Evolutionary conservation across 2,888 invertebrate species (phyloP), one percentile per base, ranked within the genome.

Genomic region (Macropis europaea): DNA sequence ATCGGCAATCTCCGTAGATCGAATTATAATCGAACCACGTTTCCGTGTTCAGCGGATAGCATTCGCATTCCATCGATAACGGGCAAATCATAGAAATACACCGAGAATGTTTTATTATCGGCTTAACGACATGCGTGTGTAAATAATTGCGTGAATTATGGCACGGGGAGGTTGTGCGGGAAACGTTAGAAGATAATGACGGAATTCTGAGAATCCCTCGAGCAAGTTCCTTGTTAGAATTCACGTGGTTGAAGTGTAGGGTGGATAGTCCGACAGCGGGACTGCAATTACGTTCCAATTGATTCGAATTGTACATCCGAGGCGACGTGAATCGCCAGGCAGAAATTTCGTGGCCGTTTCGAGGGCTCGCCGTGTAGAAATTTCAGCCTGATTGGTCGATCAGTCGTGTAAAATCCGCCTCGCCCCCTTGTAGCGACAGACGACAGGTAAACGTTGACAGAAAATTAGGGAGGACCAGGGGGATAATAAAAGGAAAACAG

Each of bases 211-310:
- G 28, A 71, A 61, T 70, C n/a, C n/a, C n/a, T 42, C 15, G 19
- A 24, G 28, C 28, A 24, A 11, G n/a, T 28, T 61, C 11, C 57
- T 64, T 26, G 34, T 61, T 61, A 53, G 43, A 76, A 64, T 64
- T 61, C 56, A 17, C 9, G 1, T 9, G 32, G n/a, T n/a, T n/a
- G 17, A 69, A 69, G 38, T 57, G 28, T n/a, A n/a, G 45, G 45
- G 19, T 61, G 59, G 59, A 76, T 62, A 61, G 17, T 24, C 48
- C 38, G 40, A 26, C 56, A 52, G 26, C 38, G 36, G 24, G 53
- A 50, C 61, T 59, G 38, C 76, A 76, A 76, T 76, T 76, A 76
- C 45, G 36, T 22, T 2, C 30, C 59, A 56, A 66, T 76, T 76
- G 62, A 76, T 66, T 63, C 47, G 67, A 67, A 76, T 72, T 45